Conservation (phyloP, 2,113 vertebrate genomes). For the Hippocampus mohnikei region DNA sequence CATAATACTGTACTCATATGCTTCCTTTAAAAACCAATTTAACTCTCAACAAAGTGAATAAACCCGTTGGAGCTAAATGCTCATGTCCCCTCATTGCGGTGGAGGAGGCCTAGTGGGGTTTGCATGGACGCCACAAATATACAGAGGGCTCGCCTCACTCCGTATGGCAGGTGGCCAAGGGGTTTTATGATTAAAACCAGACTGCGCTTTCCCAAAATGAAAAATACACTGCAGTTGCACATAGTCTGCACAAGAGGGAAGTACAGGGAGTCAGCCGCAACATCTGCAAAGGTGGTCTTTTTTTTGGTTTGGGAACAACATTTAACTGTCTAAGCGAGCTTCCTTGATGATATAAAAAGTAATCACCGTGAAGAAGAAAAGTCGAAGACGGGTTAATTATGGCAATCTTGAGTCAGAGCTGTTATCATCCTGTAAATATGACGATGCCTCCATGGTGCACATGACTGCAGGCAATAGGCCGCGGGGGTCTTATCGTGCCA, state of each 20-base stretch:
- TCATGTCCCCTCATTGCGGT: slow-evolving; percentile 6
- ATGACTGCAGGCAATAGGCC: slow-evolving; percentile 37
- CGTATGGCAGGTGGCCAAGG: slow-evolving; percentile 52
- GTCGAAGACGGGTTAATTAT: slow-evolving; percentile 26
- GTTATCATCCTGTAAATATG: slow-evolving; percentile 50
- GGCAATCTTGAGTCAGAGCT: slow-evolving; percentile 40
- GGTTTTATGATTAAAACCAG: slow-evolving; percentile 77
- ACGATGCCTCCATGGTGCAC: slow-evolving; percentile 38
- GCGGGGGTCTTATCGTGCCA: slow-evolving; percentile 42
- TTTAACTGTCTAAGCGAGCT: slow-evolving; percentile 17
- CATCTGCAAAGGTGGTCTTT: slow-evolving; percentile 30
- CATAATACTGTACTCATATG: not conserved
- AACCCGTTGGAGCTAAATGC: not conserved
- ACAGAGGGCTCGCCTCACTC: slow-evolving; percentile 58
- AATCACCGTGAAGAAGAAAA: slow-evolving; percentile 35
- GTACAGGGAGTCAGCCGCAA: slow-evolving; percentile 37
- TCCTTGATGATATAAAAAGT: slow-evolving; percentile 28
- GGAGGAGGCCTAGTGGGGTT: slow-evolving; percentile 39
- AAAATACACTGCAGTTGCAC: slow-evolving; percentile 67
- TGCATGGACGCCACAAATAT: slow-evolving; percentile 60
- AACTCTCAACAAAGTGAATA: slow-evolving; percentile 13
- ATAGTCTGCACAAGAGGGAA: slow-evolving; percentile 73
- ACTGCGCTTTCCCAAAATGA: slow-evolving; percentile 62
- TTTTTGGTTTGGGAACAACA: not conserved
- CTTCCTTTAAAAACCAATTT: slow-evolving; percentile 3